Conservation (phyloP, 53 echinoderm and acorn worm genomes). For the Hippasteria phrygiana region DNA sequence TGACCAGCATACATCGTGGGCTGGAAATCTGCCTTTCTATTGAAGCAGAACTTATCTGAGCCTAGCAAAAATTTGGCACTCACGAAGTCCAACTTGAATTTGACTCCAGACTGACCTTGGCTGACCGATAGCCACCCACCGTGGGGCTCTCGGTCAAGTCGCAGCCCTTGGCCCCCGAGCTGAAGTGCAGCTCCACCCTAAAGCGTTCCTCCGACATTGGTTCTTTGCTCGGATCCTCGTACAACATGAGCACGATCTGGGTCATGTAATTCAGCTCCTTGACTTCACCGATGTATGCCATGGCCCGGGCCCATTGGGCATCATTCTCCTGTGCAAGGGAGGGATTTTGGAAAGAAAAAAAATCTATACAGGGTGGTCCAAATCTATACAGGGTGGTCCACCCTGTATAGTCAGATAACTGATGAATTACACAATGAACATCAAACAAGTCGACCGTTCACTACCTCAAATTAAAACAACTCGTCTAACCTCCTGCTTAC, state of each 20-base stretch:
- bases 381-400: too few relatives aligned
- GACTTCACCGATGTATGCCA: slow-evolving; percentile 85
- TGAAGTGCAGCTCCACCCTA: slow-evolving; percentile 96
- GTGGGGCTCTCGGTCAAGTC: slow-evolving; percentile 79
- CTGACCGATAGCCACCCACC: slow-evolving; percentile 80
- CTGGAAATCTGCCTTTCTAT: too few relatives aligned
- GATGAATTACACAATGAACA: too few relatives aligned
- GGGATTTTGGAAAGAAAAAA: too few relatives aligned
- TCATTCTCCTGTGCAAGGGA: slow-evolving; percentile 59
- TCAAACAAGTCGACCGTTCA: too few relatives aligned
- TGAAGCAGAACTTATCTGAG: too few relatives aligned
- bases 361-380: too few relatives aligned
- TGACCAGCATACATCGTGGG: too few relatives aligned
- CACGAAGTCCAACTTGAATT: background rate
- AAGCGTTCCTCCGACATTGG: slow-evolving; percentile 89
- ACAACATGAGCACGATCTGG: slow-evolving; percentile 97
- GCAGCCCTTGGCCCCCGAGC: slow-evolving; percentile 91
- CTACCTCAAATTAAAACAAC: too few relatives aligned
- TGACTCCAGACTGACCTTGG: background rate
- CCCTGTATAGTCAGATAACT: too few relatives aligned
- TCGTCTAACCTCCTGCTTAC: too few relatives aligned
- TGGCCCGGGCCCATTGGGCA: slow-evolving; percentile 90
- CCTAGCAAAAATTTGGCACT: too few relatives aligned
- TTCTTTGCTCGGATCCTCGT: slow-evolving; percentile 97
- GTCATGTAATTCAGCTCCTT: slow-evolving; percentile 99